Evolutionary conservation across 2,113 vertebrate species (phyloP), one percentile per base, ranked within the genome.

Genomic region (Oryzias melastigma): DNA sequence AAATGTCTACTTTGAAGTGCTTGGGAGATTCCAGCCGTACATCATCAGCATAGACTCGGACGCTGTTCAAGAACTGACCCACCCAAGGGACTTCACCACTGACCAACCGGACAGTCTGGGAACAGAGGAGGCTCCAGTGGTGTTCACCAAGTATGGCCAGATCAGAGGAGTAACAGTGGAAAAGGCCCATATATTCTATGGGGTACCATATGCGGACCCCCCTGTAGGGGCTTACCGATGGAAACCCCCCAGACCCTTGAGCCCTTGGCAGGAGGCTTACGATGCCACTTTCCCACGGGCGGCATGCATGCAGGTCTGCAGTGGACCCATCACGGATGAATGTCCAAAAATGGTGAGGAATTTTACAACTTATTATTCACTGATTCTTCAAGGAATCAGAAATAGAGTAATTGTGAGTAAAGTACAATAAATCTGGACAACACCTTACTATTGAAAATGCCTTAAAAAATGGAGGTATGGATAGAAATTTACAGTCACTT

Each of bases 201-300:
- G 91, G 49, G 69, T 93, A 22, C 90, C 87, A 0, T 93, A 87
- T 16, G 91, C 92, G 3, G 86, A 84, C 5, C 91, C 92, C 1
- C 92, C 91, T 10, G 62, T 88, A 4, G 89, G 89, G 10, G 68
- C 76, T 0, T 87, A 85, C 49, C 90, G 91, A 19, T 93, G 92
- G 92, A 86, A 89, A 65, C 72, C 91, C 24, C 91, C 91, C 14
- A 60, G 84, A 64, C 63, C 89, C 0, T 73, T 75, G 58, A 87
- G 55, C 48, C 79, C 85, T 6, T 90, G 92, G 91, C 10, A 10
- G 0, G 81, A 83, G 27, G 57, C 86, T 5, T 88, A 91, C n/a
- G 79, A 92, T 5, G 90, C 89, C 62, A 87, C 89, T 43, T 89
- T 73, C 56, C 88, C 90, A 20, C 83, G 87, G 51, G 68, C 88